phyloP scores from a whole-genome alignment of 2,888 invertebrate species.

The Allolobophora icterica region DNA sequence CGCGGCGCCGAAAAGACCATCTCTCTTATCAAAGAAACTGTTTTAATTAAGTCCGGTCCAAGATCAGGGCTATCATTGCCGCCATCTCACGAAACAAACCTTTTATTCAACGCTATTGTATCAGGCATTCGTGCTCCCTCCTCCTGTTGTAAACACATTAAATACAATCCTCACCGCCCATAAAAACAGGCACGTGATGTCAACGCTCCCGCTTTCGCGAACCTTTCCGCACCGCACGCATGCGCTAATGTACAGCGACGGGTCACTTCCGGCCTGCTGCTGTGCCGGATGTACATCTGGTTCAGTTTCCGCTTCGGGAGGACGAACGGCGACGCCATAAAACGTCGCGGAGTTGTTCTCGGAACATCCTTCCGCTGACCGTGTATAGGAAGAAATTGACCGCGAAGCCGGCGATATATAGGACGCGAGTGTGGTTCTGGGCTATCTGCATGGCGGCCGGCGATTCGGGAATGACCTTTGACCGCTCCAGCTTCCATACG shows the following conservation, averaged over 20 bases:
- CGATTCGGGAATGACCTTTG: neutral
- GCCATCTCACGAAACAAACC: neutral
- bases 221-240: neutral
- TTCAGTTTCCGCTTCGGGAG: neutral
- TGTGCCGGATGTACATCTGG: neutral
- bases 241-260: constrained; percentile 14
- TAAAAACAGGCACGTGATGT: neutral
- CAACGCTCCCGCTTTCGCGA: neutral
- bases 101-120: neutral
- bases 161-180: neutral
- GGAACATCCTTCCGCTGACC: constrained; percentile 48
- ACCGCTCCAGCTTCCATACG: constrained; percentile 35
- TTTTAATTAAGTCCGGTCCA: neutral
- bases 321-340: neutral
- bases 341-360: constrained; percentile 46
- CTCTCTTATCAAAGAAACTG: neutral
- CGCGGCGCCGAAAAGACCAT: neutral
- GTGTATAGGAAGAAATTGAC: constrained; percentile 52
- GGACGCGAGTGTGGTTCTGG: constrained; percentile 45
- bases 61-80: neutral
- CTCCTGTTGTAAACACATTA: neutral
- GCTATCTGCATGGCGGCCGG: constrained; percentile 29
- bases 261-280: constrained; percentile 46
- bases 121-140: neutral
- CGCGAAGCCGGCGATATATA: constrained; percentile 50